Percentiles rank a stretch among this genome's conserved stretches.
phyloP scores from a whole-genome alignment of 2,888 invertebrate species.

The Epistrophe grossulariae region DNA sequence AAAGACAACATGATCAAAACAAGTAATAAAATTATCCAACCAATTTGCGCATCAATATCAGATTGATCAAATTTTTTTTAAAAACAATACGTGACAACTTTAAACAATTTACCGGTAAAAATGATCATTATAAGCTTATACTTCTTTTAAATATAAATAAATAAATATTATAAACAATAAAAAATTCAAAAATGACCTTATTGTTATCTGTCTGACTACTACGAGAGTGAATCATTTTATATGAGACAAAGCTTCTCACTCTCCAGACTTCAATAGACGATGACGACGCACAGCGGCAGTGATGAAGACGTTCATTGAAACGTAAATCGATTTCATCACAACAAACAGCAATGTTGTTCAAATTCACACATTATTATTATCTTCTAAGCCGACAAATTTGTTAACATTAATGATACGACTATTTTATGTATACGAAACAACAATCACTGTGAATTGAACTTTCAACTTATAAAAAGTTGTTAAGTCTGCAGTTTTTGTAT shows the following conservation, averaged over 20 bases:
- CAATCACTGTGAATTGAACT: slow-evolving; percentile 8
- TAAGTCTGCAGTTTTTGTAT: not conserved
- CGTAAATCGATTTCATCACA: not conserved
- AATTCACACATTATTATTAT: slow-evolving; percentile 2
- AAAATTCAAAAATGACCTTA: slow-evolving; percentile 2
- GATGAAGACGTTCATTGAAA: not conserved
- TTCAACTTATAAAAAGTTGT: slow-evolving; percentile 2
- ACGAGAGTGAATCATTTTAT: not conserved
- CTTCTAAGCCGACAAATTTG: not conserved
- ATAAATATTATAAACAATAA: not conserved
- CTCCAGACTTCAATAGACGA: not conserved
- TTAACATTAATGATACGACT: not conserved
- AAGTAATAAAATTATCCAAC: not conserved
- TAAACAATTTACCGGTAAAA: slow-evolving; percentile 1
- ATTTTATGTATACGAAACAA: not conserved
- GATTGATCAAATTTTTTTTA: not conserved
- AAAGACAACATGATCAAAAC: not conserved
- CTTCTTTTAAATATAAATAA: not conserved
- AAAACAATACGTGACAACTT: slow-evolving; percentile 8
- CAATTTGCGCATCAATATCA: not conserved
- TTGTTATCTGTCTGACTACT: not conserved
- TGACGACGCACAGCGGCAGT: not conserved
- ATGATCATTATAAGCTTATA: not conserved
- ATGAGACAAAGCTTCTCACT: not conserved
- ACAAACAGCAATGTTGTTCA: not conserved